These are phyloP conservation scores for Echeneis naucrates DNA, from an alignment of 2,797 vertebrate genomes.

Conservation along the genomic window DNA sequence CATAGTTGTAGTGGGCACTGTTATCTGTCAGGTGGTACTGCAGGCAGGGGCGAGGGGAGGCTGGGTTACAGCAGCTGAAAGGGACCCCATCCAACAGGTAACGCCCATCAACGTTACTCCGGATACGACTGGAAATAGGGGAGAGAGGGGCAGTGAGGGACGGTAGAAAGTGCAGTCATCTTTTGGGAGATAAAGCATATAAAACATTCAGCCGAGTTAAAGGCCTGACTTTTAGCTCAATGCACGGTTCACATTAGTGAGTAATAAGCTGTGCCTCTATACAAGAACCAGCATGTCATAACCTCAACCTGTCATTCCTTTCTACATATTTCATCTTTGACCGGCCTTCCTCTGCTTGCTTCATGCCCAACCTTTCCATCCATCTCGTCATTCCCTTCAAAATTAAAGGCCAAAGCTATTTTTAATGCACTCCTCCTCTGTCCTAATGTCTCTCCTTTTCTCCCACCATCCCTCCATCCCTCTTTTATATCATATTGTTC, in stretches of 20 bases:
- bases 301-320: conserved; percentile 39
- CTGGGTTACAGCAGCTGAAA: conserved; percentile 98
- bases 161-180: background rate
- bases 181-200: background rate
- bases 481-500: conserved; percentile 22
- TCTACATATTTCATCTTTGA: conserved; percentile 53
- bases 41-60: conserved; percentile 94
- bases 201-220: conserved; percentile 17
- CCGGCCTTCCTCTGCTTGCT: conserved; percentile 36
- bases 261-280: conserved; percentile 6
- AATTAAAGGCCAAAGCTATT: conserved; percentile 66
- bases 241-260: background rate
- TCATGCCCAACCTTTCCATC: conserved; percentile 36
- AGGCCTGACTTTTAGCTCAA: conserved; percentile 17
- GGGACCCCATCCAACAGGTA: conserved; percentile 94
- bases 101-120: conserved; percentile 95
- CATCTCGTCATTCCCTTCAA: conserved; percentile 36
- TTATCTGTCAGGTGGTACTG: conserved; percentile 94
- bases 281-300: conserved; percentile 27
- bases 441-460: conserved; percentile 25
- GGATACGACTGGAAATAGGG: conserved; percentile 87
- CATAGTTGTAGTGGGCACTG: conserved; percentile 94
- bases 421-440: conserved; percentile 44
- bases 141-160: background rate
- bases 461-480: background rate